phyloP scores from a whole-genome alignment of 2,797 vertebrate genomes.

The Coilia nasus region DNA sequence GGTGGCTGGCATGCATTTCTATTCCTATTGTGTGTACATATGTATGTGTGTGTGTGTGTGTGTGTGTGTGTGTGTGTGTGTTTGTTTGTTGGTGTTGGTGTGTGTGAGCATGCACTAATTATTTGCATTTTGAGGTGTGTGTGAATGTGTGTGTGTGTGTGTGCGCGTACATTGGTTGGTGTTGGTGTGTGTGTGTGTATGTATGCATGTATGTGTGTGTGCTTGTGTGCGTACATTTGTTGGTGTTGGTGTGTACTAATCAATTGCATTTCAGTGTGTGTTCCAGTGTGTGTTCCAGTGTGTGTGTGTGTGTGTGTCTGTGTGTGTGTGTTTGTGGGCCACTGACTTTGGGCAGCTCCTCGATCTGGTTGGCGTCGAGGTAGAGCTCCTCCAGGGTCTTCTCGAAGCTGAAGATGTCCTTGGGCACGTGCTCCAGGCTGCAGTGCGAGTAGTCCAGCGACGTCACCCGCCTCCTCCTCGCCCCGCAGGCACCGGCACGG shows the following conservation, averaged over 20 bases:
- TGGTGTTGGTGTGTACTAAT: neutral
- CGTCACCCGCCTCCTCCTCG: slow-evolving; percentile 95
- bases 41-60: too few relatives aligned
- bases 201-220: neutral
- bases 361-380: slow-evolving; percentile 99
- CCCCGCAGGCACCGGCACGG: slow-evolving; percentile 97
- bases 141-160: too few relatives aligned
- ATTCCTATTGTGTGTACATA: neutral
- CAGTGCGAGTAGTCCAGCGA: slow-evolving; percentile 98
- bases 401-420: slow-evolving; percentile 98
- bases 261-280: too few relatives aligned
- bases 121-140: too few relatives aligned
- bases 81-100: too few relatives aligned
- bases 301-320: neutral
- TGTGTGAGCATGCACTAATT: too few relatives aligned
- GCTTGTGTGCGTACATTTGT: neutral
- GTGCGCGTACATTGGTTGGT: too few relatives aligned
- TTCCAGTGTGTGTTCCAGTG: neutral
- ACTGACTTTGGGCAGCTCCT: slow-evolving; percentile 97
- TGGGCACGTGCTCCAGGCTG: slow-evolving; percentile 98
- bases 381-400: slow-evolving; percentile 98
- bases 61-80: too few relatives aligned
- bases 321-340: slow-evolving; percentile 11
- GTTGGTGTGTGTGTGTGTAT: neutral
- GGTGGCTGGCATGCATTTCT: too few relatives aligned